Evolutionary conservation across 2,888 invertebrate genomes (phyloP), one percentile per base, ranked within the genome.

Genomic region (Harpalus rufipes): DNA sequence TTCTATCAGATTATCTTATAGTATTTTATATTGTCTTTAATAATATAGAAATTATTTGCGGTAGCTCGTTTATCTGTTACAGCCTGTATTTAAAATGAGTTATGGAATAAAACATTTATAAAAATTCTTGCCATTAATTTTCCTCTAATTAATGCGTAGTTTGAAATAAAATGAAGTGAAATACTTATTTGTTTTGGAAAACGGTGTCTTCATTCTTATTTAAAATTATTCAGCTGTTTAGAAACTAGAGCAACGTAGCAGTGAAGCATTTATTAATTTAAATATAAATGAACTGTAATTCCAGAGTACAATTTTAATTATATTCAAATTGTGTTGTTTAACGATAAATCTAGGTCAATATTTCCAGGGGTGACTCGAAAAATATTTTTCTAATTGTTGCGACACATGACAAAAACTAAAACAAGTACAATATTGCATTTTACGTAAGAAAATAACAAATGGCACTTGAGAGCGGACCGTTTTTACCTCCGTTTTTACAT

Each of bases 241-340:
- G 58, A 78, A 78, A 58, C 78, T 78, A 58, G 78, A 4, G 56
- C 74, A 74, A 44, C 74, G 10, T 21, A 56, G 51, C 58, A 58
- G 18, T 76, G 7, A 76, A 12, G 78, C 78, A 78, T 78, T 78
- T 78, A 58, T 58, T 78, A 56, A 78, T 78, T 78, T 78, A 78
- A 78, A 78, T 78, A 78, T 78, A 78, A 78, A 78, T 58, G 78
- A 78, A 78, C 78, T 78, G 78, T 58, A 32, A 78, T 78, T 51
- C 25, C 32, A 78, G 78, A 44, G 72, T 18, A 74, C 41, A 78
- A 78, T 78, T 78, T 78, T 78, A 78, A 78, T 78, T 78, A 78
- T 78, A 58, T 78, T 78, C 25, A 78, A 78, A 78, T 78, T 78
- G 32, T 78, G 18, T 58, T 78, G 56, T 51, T 12, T 41, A 72